Evolutionary conservation across 2,797 vertebrate species (phyloP), one percentile per base, ranked within the genome.

Genomic region (Sebastes steindachneri): DNA sequence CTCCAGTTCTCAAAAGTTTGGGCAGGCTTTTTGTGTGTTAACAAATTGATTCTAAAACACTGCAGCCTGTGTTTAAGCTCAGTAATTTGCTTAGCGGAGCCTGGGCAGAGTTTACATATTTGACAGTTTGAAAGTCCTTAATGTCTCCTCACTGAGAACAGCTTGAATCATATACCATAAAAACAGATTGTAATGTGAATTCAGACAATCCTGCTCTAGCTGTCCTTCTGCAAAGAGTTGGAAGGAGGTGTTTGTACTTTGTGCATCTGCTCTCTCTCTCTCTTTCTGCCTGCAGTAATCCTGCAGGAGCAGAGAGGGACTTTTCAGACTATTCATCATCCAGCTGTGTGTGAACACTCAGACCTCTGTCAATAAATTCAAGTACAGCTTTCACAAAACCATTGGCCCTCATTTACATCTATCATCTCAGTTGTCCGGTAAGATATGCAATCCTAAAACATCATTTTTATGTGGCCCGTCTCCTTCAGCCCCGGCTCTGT

Each of bases 341-440:
- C 11, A 21, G 63, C 67, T 73, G 28, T n/a, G 28, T 60, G 45
- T 58, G 54, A 14, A 67, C 80, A 77, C 58, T 77, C 73, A 41
- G 5, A 66, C 37, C 59, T 5, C n/a, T 15, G 54, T 77, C 75
- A 28, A 63, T 81, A 81, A 81, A 83, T 79, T 58, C 29, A 75
- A 45, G 59, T 26, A 3, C 41, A 69, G 71, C 68, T 71, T 69
- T 73, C 64, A 19, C 58, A 66, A 62, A 79, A 11, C 35, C 3
- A 0, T 26, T 11, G 25, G 0, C 0, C 33, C 53, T 68, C 58
- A 82, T 80, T 82, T 80, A 70, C 73, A 80, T 82, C 59, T 4
- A 71, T 88, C 84, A 86, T 60, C 35, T 63, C 33, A 3, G 62
- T 9, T 12, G 10, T 11, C 37, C 2, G n/a, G 14, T 10, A 19